Percentiles rank a stretch among this genome's conserved stretches.
phyloP scores from a whole-genome alignment of 2,113 vertebrate species.

The Cygnus buccinator region DNA sequence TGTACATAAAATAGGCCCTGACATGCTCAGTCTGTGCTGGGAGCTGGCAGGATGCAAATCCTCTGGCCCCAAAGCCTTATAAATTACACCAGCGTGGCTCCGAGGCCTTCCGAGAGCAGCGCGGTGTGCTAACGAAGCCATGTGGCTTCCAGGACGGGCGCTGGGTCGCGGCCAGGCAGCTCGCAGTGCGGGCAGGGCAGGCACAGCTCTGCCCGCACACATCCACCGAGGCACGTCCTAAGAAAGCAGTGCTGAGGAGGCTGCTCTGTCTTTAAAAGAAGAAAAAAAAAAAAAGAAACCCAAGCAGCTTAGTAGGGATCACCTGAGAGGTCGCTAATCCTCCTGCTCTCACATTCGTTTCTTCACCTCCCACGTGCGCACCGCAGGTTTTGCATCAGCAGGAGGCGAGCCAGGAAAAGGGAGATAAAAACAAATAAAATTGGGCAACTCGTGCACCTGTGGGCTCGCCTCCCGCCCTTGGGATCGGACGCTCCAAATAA shows the following conservation, averaged over 20 bases:
- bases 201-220: constrained; percentile 24
- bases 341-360: constrained; percentile 55
- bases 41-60: background rate
- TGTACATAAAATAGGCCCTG: background rate
- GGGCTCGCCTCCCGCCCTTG: background rate
- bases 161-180: background rate
- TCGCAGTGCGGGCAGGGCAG: background rate
- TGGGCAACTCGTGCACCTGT: constrained; percentile 30
- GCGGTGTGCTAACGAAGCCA: rapidly evolving
- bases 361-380: constrained; percentile 57
- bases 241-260: background rate
- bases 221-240: background rate
- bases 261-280: background rate
- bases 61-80: background rate
- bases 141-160: background rate
- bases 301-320: constrained; percentile 5
- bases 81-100: background rate
- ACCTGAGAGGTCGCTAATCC: constrained; percentile 55
- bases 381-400: constrained; percentile 67
- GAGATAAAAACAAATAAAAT: background rate
- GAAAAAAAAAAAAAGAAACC: background rate
- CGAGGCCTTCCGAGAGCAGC: background rate
- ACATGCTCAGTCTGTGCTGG: background rate
- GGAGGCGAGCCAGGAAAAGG: background rate
- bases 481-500: constrained; percentile 53